Percentiles rank a stretch among this genome's conserved stretches.
These are phyloP conservation scores for Leucophora obtusa DNA, from an alignment of 2,888 invertebrate species.

Conservation along the genomic window DNA sequence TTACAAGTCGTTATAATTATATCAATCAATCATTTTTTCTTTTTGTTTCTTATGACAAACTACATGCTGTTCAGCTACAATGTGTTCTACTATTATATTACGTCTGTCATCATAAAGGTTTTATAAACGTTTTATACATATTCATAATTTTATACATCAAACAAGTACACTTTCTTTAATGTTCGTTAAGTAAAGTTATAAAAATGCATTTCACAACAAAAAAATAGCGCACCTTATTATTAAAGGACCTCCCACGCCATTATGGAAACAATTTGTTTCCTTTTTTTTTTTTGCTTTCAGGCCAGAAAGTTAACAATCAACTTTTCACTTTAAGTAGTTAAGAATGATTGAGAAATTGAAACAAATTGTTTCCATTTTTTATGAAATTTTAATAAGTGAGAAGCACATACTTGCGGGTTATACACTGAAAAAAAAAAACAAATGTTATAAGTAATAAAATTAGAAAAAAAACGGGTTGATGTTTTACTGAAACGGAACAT, in stretches of 20 bases:
- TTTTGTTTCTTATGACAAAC: conserved; percentile 26
- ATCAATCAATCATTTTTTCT: not conserved
- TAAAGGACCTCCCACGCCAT: conserved; percentile 37
- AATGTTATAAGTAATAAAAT: not conserved
- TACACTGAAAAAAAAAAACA: not conserved
- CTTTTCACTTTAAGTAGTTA: conserved; percentile 55
- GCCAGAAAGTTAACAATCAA: conserved; percentile 55
- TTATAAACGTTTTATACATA: conserved; percentile 5
- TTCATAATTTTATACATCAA: not conserved
- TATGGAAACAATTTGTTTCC: conserved; percentile 23
- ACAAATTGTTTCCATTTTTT: conserved; percentile 41
- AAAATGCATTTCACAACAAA: conserved; percentile 44
- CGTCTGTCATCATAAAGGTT: conserved; percentile 14
- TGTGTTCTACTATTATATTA: not conserved
- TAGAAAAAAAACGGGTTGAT: no score
- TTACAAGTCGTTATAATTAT: not conserved
- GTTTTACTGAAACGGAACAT: no score
- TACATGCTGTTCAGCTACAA: conserved; percentile 8
- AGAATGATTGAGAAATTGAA: conserved; percentile 60
- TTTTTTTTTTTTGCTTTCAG: conserved; percentile 9
- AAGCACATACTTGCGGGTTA: not conserved
- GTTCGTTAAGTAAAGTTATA: no score
- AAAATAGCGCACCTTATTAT: conserved; percentile 3
- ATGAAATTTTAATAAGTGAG: conserved; percentile 52
- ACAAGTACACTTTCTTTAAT: not conserved